Percentiles rank a stretch among this genome's conserved stretches.
Conservation (phyloP, 2,113 vertebrate species). For the Myrmecophaga tridactyla region DNA sequence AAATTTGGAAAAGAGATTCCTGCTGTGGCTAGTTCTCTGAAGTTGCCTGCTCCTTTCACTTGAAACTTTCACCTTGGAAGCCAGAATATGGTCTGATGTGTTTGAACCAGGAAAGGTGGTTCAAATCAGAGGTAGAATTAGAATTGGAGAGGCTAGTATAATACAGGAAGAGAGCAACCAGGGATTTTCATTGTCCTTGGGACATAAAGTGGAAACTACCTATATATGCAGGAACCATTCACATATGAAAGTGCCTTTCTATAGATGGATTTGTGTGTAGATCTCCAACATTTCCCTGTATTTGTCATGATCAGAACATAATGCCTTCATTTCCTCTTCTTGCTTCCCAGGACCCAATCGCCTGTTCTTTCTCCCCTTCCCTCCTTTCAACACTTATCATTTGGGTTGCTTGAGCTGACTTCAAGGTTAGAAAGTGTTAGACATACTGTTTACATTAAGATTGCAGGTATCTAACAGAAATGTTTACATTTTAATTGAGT, state of each 20-base stretch:
- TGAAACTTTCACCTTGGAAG: neutral
- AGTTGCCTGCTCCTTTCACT: neutral
- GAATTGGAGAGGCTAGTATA: neutral
- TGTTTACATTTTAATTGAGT: neutral
- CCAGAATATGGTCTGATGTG: neutral
- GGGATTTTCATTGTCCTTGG: neutral
- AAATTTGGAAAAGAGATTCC: neutral
- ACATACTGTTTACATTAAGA: neutral
- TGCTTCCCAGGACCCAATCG: too few relatives aligned
- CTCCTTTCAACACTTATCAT: neutral
- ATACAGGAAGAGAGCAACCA: too few relatives aligned
- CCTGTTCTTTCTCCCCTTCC: neutral
- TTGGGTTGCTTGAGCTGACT: neutral
- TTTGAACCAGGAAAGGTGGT: neutral
- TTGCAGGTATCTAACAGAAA: neutral
- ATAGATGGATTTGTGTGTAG: neutral
- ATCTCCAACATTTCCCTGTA: neutral
- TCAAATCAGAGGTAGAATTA: neutral
- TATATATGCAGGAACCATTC: neutral
- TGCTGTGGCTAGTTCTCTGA: neutral
- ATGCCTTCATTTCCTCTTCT: too few relatives aligned
- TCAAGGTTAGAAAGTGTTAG: neutral
- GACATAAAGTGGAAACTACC: neutral
- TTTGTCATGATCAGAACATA: neutral
- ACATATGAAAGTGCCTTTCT: neutral